Base-by-base conservation (phyloP, 2,113 vertebrate genomes). In the Barbus barbus region DNA sequence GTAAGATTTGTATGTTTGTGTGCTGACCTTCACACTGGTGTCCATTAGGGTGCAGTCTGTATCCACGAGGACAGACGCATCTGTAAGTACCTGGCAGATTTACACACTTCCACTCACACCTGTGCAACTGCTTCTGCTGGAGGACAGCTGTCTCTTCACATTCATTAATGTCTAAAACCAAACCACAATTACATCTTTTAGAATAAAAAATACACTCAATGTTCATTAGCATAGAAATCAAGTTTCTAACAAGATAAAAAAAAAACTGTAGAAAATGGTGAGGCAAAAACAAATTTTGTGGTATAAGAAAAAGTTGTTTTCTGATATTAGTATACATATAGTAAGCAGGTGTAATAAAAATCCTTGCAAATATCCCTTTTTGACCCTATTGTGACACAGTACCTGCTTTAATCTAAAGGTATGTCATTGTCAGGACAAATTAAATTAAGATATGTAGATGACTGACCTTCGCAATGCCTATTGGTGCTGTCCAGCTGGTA, bases 21-120 rank as follows among this genome's bases (percentile, higher is more conserved):
- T 12, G 58, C 90, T 89, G 79, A 93, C 93, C 92, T 36, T 75
- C 86, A 84, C 93, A 93, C n/a, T 44, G 89, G 26, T 38, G 53
- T 14, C 75, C 79, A 7, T 93, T 89, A 31, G 53, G 20, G 13
- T 89, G 73, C 8, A 88, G 87, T 11, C 79, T 87, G 88, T 88
- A 92, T 60, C 92, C 91, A 85, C 79, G 73, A 28, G 92, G 92
- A 81, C 92, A 94, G 80, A 93, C 86, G 61, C 93, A 94, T 83
- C 41, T 90, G 72, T 91, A 86, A 31, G 90, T 90, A 24, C 92
- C 93, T 2, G 91, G 92, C 60, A 93, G 69, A 83, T 93, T 94
- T 3, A 91, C 36, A 80, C 92, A 93, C 84, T 80, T 90, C 90
- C 91, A 92, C 76, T 92, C 91, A 65, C 93, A 94, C 13, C 1